These are phyloP conservation scores for Sphyrna mokarran DNA, from an alignment of 2,113 vertebrate genomes.

Conservation along the genomic window DNA sequence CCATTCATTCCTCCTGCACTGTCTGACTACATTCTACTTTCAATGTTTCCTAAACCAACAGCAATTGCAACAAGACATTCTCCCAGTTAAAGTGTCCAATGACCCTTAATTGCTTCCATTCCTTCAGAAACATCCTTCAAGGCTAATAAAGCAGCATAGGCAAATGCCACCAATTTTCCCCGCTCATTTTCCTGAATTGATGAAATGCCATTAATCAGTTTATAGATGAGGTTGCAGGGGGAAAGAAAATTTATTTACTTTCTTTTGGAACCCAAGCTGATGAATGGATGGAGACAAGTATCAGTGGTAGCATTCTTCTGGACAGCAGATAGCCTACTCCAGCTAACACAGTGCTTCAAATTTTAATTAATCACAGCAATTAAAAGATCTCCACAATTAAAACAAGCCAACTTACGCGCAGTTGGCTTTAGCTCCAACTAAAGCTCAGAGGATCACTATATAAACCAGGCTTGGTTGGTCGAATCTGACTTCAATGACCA, in stretches of 20 bases:
- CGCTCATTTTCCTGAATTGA: neutral
- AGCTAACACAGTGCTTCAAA: neutral
- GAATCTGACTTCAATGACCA: neutral
- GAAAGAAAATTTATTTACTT: neutral
- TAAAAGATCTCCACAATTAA: slow-evolving; percentile 23
- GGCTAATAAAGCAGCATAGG: neutral
- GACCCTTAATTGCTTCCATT: neutral
- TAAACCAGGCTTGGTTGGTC: neutral
- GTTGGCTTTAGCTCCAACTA: neutral
- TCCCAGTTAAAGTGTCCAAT: slow-evolving; percentile 21
- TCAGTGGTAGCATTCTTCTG: neutral
- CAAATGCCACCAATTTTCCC: no score
- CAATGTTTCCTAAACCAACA: neutral
- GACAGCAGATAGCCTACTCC: neutral
- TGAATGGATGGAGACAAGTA: neutral
- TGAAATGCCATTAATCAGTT: slow-evolving; percentile 2
- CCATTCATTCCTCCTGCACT: neutral
- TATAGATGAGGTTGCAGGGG: slow-evolving; percentile 4
- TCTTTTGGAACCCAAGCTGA: neutral
- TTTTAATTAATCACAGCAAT: slow-evolving; percentile 9
- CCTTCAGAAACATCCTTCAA: neutral
- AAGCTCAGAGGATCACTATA: neutral
- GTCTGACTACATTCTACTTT: neutral
- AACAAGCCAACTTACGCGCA: neutral
- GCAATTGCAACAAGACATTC: neutral